These are phyloP conservation scores for Megalops cyprinoides DNA, from an alignment of 2,797 vertebrate genomes.

Conservation along the genomic window DNA sequence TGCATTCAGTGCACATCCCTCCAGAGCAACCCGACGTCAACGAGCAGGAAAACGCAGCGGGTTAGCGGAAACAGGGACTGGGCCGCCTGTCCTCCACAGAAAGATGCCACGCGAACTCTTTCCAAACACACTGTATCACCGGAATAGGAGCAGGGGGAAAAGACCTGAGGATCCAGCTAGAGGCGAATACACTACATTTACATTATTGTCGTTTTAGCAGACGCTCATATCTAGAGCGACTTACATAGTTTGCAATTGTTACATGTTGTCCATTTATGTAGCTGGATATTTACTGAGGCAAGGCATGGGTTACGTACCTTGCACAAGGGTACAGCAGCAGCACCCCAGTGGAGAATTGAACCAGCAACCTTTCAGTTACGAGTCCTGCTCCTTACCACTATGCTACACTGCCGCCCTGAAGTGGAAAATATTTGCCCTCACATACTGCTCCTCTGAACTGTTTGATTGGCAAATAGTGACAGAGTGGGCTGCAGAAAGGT, in stretches of 20 bases:
- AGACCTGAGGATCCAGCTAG: neutral
- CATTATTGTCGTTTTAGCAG: too few relatives aligned
- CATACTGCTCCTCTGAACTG: neutral
- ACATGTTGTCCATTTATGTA: too few relatives aligned
- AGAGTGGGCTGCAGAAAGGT: neutral
- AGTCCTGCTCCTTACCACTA: too few relatives aligned
- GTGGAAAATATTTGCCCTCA: neutral
- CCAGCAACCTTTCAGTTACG: too few relatives aligned
- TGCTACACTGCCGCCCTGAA: too few relatives aligned
- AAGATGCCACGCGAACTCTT: conserved; percentile 45
- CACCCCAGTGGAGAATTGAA: too few relatives aligned
- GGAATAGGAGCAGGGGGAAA: conserved; percentile 24
- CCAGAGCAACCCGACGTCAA: conserved; percentile 25
- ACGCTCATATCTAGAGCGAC: too few relatives aligned
- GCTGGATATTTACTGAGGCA: too few relatives aligned
- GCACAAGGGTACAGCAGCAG: too few relatives aligned
- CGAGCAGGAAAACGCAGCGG: conserved; percentile 31
- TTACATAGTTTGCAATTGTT: too few relatives aligned
- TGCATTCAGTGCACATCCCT: conserved; percentile 45
- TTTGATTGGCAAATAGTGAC: neutral
- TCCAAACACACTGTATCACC: conserved; percentile 42
- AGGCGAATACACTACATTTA: too few relatives aligned
- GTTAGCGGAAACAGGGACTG: conserved; percentile 30
- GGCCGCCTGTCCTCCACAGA: conserved; percentile 28
- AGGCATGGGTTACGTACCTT: too few relatives aligned